phyloP scores from a whole-genome alignment of 2,797 vertebrate genomes.

The Pseudotriccus pelzelni region DNA sequence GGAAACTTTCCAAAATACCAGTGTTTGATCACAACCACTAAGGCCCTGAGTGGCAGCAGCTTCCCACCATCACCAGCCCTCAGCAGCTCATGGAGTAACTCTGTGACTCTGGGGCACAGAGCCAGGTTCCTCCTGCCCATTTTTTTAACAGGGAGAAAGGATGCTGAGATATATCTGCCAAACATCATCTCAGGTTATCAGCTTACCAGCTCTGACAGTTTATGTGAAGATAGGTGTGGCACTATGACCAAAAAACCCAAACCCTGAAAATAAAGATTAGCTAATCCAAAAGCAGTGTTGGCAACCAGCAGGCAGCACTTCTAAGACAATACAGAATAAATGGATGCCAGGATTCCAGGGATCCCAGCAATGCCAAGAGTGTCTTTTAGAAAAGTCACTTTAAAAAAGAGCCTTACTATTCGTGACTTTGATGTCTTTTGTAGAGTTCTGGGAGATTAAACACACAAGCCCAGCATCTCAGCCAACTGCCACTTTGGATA shows the following conservation, averaged over 20 bases:
- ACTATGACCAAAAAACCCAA: neutral
- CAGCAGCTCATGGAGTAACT: neutral
- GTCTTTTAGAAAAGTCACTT: neutral
- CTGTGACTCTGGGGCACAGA: neutral
- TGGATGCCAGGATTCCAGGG: neutral
- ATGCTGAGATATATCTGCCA: neutral
- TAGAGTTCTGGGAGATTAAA: neutral
- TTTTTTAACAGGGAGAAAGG: neutral
- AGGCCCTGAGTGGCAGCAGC: neutral
- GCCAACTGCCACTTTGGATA: neutral
- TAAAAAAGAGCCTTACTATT: neutral
- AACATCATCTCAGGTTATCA: neutral
- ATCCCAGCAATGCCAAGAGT: neutral
- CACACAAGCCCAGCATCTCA: neutral
- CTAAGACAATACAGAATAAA: neutral
- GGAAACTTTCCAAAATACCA: neutral
- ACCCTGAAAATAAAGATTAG: neutral
- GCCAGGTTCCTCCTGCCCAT: neutral
- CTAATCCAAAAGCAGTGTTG: neutral
- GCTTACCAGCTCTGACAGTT: neutral
- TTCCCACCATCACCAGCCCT: neutral
- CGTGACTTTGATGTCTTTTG: neutral
- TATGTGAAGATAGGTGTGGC: neutral
- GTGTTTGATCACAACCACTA: neutral
- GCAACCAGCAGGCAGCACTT: neutral